phyloP scores from a whole-genome alignment of 2,888 invertebrate species.

The Gymnosoma rotundatum region DNA sequence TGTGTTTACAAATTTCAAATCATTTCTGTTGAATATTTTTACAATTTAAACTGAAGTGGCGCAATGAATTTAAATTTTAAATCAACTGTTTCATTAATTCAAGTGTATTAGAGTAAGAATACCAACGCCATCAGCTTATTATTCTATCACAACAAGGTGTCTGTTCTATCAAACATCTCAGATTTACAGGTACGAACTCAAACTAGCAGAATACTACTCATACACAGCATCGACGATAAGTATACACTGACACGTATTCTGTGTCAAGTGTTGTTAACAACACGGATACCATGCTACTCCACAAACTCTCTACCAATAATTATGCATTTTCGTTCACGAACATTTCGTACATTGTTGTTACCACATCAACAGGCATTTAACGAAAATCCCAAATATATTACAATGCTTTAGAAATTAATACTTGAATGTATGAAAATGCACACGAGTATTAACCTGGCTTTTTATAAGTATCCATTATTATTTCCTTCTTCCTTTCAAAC shows the following conservation, averaged over 20 bases:
- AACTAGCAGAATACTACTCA: neutral
- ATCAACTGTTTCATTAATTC: neutral
- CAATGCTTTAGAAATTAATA: constrained; percentile 55
- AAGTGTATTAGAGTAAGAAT: constrained; percentile 45
- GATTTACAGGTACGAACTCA: constrained; percentile 41
- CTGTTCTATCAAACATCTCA: constrained; percentile 60
- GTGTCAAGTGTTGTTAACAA: constrained; percentile 67
- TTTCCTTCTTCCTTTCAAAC: neutral
- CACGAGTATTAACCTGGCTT: constrained; percentile 17
- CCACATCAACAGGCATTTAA: constrained; percentile 68
- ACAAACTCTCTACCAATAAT: neutral
- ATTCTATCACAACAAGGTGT: constrained; percentile 55
- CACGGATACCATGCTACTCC: constrained; percentile 36
- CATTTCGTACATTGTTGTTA: constrained; percentile 56
- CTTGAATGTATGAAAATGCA: constrained; percentile 19
- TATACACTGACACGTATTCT: constrained; percentile 61
- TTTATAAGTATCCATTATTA: constrained; percentile 5
- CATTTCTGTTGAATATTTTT: too few relatives aligned
- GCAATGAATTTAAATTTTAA: too few relatives aligned
- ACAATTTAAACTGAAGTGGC: too few relatives aligned
- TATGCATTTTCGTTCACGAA: constrained; percentile 23
- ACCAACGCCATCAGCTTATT: constrained; percentile 47
- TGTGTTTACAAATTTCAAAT: too few relatives aligned
- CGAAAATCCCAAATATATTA: constrained; percentile 62
- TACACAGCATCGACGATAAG: constrained; percentile 15